Percentiles rank a stretch among this genome's conserved stretches.
phyloP scores from a whole-genome alignment of 2,888 invertebrate species.

The Drosophila engyochracea region DNA sequence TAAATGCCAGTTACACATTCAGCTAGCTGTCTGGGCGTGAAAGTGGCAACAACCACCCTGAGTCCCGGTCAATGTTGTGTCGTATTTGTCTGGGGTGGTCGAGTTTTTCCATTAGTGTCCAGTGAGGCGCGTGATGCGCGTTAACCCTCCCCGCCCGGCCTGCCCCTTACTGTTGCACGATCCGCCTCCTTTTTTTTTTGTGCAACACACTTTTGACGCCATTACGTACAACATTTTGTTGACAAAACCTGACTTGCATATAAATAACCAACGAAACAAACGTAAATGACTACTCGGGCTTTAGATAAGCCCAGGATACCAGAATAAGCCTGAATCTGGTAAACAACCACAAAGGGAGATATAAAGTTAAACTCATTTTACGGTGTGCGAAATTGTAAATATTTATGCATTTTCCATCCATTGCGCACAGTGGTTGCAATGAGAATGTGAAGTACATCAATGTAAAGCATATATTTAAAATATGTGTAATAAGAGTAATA shows the following conservation, averaged over 20 bases:
- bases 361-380: constrained; percentile 81
- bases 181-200: background rate
- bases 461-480: background rate
- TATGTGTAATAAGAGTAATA: background rate
- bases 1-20: constrained; percentile 46
- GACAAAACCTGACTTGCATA: constrained; percentile 82
- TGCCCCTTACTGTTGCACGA: background rate
- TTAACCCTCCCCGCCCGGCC: constrained; percentile 42
- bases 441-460: background rate
- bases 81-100: constrained; percentile 19
- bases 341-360: constrained; percentile 74
- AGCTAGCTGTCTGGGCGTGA: constrained; percentile 41
- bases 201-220: constrained; percentile 66
- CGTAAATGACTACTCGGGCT: constrained; percentile 40
- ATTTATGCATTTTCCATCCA: constrained; percentile 59
- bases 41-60: constrained; percentile 68
- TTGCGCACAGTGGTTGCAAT: constrained; percentile 44
- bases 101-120: constrained; percentile 77
- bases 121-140: constrained; percentile 72
- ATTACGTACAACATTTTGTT: constrained; percentile 68
- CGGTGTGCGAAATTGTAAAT: constrained; percentile 78
- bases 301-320: constrained; percentile 17
- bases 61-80: constrained; percentile 12
- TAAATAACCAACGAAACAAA: constrained; percentile 70
- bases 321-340: constrained; percentile 58